Percentiles rank a stretch among this genome's conserved stretches.
Evolutionary conservation across 2,797 vertebrate species (phyloP).

Genomic region (Esox masquinongy): DNA sequence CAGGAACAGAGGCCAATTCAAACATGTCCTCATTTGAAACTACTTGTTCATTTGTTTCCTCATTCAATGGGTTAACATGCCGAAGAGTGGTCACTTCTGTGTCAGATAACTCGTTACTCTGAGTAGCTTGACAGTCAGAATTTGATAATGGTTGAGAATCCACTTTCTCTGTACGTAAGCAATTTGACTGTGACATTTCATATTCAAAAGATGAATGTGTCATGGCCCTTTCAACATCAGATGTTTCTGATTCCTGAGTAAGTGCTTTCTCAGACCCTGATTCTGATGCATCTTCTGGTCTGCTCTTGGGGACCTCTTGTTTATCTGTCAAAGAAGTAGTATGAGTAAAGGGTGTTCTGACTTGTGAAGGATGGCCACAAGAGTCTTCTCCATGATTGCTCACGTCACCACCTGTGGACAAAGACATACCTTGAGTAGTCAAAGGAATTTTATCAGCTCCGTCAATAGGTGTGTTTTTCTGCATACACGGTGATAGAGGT

Average conservation of each 20-base stretch:
- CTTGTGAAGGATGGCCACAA: background rate
- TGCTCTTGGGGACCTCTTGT: background rate
- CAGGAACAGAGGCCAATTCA: conserved; percentile 43
- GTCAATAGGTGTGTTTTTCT: background rate
- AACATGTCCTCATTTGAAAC: background rate
- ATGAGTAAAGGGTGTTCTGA: too few relatives aligned
- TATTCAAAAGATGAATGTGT: background rate
- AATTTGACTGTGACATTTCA: background rate
- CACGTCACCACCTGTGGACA: background rate
- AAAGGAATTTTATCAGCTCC: background rate
- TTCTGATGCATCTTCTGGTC: background rate
- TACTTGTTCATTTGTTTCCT: background rate
- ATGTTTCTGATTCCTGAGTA: background rate
- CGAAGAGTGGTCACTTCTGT: background rate
- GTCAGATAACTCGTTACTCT: background rate
- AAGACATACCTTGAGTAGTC: background rate
- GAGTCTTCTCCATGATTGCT: background rate
- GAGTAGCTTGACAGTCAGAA: background rate
- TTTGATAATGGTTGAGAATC: background rate
- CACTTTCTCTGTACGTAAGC: background rate
- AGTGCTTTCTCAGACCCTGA: background rate
- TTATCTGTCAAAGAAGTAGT: background rate
- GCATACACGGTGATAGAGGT: conserved; percentile 53
- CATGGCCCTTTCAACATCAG: background rate
- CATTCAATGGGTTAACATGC: conserved; percentile 5